A percentile compares a stretch with the other conserved stretches of the same genome.
These are phyloP conservation scores for Margaritifera margaritifera DNA, from an alignment of 2,888 invertebrate species.

Conservation along the genomic window DNA sequence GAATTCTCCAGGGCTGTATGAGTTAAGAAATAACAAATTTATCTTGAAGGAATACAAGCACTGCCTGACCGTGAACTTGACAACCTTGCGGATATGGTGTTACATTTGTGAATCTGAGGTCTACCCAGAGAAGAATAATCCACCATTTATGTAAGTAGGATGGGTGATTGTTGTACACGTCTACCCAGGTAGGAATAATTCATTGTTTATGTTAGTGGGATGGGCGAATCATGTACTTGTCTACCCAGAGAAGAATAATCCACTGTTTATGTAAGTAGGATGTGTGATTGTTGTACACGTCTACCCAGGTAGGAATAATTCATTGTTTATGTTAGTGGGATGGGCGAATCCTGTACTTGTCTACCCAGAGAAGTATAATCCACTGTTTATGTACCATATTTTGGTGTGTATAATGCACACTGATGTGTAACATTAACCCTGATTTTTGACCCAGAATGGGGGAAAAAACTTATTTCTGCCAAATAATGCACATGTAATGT, in stretches of 20 bases:
- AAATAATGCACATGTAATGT: too few relatives aligned
- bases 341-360: not conserved
- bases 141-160: slow-evolving; percentile 67
- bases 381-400: slow-evolving; percentile 55
- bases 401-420: too few relatives aligned
- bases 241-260: slow-evolving; percentile 23
- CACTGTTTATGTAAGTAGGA: slow-evolving; percentile 44
- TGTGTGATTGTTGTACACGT: not conserved
- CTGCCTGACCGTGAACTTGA: slow-evolving; percentile 81
- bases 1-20: too few relatives aligned
- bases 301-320: not conserved
- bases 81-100: slow-evolving; percentile 90
- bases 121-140: slow-evolving; percentile 75
- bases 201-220: not conserved
- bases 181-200: not conserved
- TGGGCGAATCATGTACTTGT: not conserved
- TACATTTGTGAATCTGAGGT: slow-evolving; percentile 90
- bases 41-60: slow-evolving; percentile 73
- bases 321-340: not conserved
- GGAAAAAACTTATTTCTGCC: too few relatives aligned
- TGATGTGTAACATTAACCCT: too few relatives aligned
- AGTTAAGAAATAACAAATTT: too few relatives aligned
- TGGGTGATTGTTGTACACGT: not conserved
- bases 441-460: too few relatives aligned
- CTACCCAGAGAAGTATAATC: slow-evolving; percentile 24